phyloP scores from a whole-genome alignment of 2,113 vertebrate species.

The Poicephalus gulielmi region DNA sequence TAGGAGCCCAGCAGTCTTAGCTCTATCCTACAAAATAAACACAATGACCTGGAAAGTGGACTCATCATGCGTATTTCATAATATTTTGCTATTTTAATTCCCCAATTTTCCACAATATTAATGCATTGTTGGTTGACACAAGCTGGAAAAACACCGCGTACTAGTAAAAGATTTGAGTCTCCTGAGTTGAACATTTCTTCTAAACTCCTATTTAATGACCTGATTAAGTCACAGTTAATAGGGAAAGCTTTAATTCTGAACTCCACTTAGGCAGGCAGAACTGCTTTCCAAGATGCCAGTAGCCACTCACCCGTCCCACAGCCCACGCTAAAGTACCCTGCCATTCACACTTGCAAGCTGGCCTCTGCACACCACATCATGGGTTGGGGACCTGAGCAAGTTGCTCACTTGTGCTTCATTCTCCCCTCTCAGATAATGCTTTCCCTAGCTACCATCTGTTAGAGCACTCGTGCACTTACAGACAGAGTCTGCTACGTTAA shows the following conservation, averaged over 20 bases:
- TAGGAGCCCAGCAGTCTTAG: neutral
- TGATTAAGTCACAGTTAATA: neutral
- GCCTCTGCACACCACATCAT: accelerated
- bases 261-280: neutral
- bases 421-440: neutral
- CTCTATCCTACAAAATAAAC: neutral
- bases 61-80: neutral
- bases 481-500: neutral
- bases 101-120: neutral
- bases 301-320: neutral
- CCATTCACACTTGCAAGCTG: neutral
- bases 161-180: neutral
- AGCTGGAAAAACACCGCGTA: neutral
- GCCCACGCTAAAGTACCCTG: too few relatives aligned
- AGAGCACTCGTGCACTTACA: neutral
- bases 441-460: neutral
- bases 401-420: neutral
- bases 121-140: neutral
- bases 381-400: neutral
- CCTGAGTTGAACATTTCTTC: neutral
- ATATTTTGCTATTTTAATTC: neutral
- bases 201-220: neutral
- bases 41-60: neutral
- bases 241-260: neutral
- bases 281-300: neutral